Conservation (phyloP, 2,888 invertebrate species). For the Malthinus seriepunctatus region DNA sequence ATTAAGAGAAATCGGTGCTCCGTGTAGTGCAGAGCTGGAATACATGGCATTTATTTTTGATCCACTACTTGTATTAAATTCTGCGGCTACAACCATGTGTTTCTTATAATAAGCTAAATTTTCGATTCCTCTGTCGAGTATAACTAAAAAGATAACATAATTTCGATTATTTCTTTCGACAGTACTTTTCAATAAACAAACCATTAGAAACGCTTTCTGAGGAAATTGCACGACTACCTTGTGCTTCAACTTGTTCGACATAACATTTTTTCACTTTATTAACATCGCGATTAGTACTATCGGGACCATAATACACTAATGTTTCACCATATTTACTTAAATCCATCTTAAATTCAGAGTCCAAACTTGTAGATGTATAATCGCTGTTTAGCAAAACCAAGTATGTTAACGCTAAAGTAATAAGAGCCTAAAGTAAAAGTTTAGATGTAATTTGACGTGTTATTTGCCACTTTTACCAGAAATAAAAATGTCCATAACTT, state of each 20-base stretch:
- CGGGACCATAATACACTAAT: slow-evolving; percentile 41
- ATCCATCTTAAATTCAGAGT: slow-evolving; percentile 37
- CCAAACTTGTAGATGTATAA: too few relatives aligned
- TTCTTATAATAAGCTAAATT: too few relatives aligned
- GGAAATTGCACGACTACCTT: slow-evolving; percentile 33
- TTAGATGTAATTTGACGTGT: too few relatives aligned
- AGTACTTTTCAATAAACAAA: too few relatives aligned
- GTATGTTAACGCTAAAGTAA: too few relatives aligned
- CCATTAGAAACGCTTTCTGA: slow-evolving; percentile 26
- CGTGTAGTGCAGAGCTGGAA: slow-evolving; percentile 57
- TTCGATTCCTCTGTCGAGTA: slow-evolving; percentile 48
- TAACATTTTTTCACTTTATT: slow-evolving; percentile 33
- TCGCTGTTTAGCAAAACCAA: too few relatives aligned
- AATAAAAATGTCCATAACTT: too few relatives aligned
- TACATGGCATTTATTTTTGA: slow-evolving; percentile 54
- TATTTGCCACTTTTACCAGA: too few relatives aligned
- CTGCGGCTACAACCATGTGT: too few relatives aligned
- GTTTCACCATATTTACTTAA: slow-evolving; percentile 45
- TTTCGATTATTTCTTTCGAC: neutral
- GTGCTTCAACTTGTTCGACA: slow-evolving; percentile 25
- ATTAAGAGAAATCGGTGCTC: slow-evolving; percentile 58
- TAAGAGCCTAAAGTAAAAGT: too few relatives aligned
- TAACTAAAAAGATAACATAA: slow-evolving; percentile 42
- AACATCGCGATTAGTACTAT: slow-evolving; percentile 7
- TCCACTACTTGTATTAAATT: slow-evolving; percentile 54